phyloP scores from a whole-genome alignment of 2,113 vertebrate species.

The Mellivora capensis region DNA sequence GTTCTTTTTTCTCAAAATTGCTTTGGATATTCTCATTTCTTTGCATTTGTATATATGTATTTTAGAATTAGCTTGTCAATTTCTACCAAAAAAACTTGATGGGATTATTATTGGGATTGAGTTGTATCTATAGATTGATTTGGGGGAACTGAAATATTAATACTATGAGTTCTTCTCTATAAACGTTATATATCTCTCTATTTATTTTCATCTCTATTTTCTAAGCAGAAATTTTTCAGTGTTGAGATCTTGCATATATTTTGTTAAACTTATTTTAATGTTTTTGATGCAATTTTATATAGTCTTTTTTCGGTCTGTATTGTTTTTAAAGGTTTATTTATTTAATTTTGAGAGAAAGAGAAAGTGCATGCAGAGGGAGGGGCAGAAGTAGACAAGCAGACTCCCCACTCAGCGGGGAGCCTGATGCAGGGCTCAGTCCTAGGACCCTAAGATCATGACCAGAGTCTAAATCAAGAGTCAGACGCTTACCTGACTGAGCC shows the following conservation, averaged over 20 bases:
- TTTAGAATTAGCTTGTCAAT: background rate
- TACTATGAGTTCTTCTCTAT: background rate
- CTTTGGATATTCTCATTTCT: background rate
- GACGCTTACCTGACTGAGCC: background rate
- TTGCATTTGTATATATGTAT: background rate
- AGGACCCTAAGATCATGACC: background rate
- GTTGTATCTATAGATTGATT: background rate
- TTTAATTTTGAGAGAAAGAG: background rate
- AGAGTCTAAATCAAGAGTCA: background rate
- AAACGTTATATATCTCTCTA: background rate
- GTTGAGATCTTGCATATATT: background rate
- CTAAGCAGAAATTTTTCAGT: constrained; percentile 24
- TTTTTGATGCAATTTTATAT: background rate
- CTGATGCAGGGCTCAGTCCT: background rate
- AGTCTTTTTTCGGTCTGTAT: background rate
- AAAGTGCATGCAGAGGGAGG: background rate
- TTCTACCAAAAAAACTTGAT: background rate
- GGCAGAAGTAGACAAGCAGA: background rate
- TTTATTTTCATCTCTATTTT: constrained; percentile 31
- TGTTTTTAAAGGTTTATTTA: background rate
- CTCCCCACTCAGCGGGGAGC: background rate
- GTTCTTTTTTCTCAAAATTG: background rate
- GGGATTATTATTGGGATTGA: background rate
- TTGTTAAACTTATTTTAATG: background rate
- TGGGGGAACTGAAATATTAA: background rate